Base-by-base conservation (phyloP, 2,797 vertebrate species). In the Sardinella longiceps region DNA sequence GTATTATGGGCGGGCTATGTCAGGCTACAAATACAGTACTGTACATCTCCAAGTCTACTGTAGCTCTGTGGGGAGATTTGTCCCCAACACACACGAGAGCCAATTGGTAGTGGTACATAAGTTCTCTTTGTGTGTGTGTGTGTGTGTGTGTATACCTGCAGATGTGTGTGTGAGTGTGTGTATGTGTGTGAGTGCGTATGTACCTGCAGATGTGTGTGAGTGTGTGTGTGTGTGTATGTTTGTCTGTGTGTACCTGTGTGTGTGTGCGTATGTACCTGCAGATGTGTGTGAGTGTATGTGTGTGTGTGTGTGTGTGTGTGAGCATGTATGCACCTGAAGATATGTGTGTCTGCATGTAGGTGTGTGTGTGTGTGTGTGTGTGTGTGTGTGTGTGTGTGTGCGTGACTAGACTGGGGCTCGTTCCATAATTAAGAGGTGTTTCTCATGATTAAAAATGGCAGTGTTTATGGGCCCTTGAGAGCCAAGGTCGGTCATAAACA, bases 391-490 rank as follows among this genome's bases (percentile, higher is more conserved):
- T 70, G 63, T 70, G 63, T 37, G 63, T 70, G 63, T 33, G 63
- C 37, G 63, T 70, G 28, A 14, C 2, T 37, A 30, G 30, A 30
- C 12, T 37, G 33, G 30, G 66, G 66, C 66, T 74, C 33, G 66
- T 74, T 37, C 23, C 30, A 74, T 74, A 74, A 74, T 74, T 74
- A 74, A 74, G 66, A 74, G 66, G 66, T 74, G 66, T 74, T 74
- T 74, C 66, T 74, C 66, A 74, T 74, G 66, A 74, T 20, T 74
- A 74, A 74, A 74, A 74, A 39, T 1, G 33, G 14, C 3, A 18
- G 66, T 74, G 66, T 74, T 74, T 74, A 74, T 74, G 66, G 66
- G 30, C 66, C 66, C 30, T 74, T 15, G 66, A 39, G 66, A 39
- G 14, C 30, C 66, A 74, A 74, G 66, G 66, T 70, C 63, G 63